phyloP scores from a whole-genome alignment of 2,797 vertebrate species.

The Euthynnus affinis region DNA sequence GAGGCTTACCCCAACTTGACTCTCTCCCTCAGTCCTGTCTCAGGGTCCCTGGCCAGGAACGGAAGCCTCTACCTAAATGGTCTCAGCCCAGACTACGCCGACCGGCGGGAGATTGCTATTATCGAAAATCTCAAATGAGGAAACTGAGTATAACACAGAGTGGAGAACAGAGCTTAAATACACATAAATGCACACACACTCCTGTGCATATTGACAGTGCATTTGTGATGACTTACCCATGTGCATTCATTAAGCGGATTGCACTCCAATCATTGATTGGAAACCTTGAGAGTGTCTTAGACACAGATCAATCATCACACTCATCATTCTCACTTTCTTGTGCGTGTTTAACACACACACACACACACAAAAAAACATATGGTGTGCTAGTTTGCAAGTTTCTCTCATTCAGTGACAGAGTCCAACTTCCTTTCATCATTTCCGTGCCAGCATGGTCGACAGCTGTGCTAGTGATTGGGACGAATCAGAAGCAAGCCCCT shows the following conservation, averaged over 20 bases:
- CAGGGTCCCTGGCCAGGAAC: conserved; percentile 86
- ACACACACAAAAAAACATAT: neutral
- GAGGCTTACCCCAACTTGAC: conserved; percentile 89
- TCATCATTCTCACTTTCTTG: neutral
- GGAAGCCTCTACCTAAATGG: conserved; percentile 97
- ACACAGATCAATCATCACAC: conserved; percentile 22
- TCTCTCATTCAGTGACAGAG: conserved; percentile 11
- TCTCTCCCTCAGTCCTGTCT: conserved; percentile 80
- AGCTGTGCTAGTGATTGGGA: conserved; percentile 33
- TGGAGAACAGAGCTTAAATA: conserved; percentile 15
- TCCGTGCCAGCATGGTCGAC: conserved; percentile 39
- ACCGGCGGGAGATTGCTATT: conserved; percentile 90
- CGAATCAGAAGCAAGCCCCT: conserved; percentile 17
- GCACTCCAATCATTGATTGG: conserved; percentile 21
- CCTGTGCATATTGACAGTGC: conserved; percentile 40
- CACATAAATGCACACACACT: conserved; percentile 7
- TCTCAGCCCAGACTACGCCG: conserved; percentile 93
- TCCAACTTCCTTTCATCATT: conserved; percentile 10
- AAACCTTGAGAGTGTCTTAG: conserved; percentile 27
- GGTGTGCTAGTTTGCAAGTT: neutral
- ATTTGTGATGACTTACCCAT: conserved; percentile 16
- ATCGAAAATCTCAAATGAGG: conserved; percentile 93
- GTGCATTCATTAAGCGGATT: conserved; percentile 34
- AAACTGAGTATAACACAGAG: neutral
- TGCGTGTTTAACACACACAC: conserved; percentile 10